Evolutionary conservation across 2,888 invertebrate genomes (phyloP), one percentile per base, ranked within the genome.

Genomic region (Cremastobaeus sp.): DNA sequence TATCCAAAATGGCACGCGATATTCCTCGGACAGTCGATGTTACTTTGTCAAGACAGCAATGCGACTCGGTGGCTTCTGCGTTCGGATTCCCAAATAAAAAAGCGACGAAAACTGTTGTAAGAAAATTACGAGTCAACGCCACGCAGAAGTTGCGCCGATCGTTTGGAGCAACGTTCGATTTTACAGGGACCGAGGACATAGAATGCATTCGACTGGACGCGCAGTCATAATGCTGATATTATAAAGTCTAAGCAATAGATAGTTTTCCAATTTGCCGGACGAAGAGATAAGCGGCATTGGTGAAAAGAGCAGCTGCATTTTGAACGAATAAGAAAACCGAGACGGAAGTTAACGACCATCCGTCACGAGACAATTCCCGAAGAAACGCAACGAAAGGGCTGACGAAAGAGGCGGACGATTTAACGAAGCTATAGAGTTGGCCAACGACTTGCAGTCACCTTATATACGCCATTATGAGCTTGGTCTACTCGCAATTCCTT

Each of bases 1-100:
- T 79, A 79, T 76, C 79, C 77, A 77, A 82, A 83, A 82, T 82
- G 82, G 79, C 84, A 84, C 83, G 84, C 84, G 82, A 84, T 83
- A 54, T 41, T 45, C 17, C 68, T 21, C 17, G 8, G 50, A 50
- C 57, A 68, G 35, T 35, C 20, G 39, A 47, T 57, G n/a, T 48
- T 37, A 25, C 32, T 43, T 9, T 59, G 15, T 59, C 37, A 15
- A 30, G 20, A 54, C 43, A 15, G 45, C 52, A 52, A 43, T 9
- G 14, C 25, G 15, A 66, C 34, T 48, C 20, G 48, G 41, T 14
- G 18, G 43, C 43, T 37, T 11, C 17, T 18, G 32, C 9, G 8
- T 54, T 55, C 6, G 3, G 3, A 39, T 28, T 45, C 34, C 20
- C 11, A 4, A n/a, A 37, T 4, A 9, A 2, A 20, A 41, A 12